Evolutionary conservation across 2,113 vertebrate genomes (phyloP), one percentile per base, ranked within the genome.

Genomic region (Coptodon bakossiorum): DNA sequence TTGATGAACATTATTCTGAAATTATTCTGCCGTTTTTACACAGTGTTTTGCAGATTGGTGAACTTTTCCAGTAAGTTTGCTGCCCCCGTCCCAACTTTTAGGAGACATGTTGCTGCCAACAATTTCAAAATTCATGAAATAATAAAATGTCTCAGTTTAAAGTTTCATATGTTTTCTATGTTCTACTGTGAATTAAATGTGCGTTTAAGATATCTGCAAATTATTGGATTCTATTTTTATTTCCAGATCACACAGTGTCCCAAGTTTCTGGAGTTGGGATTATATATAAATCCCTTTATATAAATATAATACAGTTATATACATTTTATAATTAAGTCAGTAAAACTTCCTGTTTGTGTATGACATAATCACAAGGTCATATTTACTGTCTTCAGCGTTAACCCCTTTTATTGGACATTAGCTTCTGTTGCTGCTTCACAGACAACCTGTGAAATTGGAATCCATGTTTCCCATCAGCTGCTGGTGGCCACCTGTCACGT

Each of bases 391-490:
- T 66, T 80, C 83, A 82, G 52, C 73, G 24, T 71, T 71, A 59
- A 40, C 12, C 82, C 45, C 7, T 66, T 66, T 85, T 5, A 14
- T 71, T 34, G 82, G 22, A 80, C 43, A 40, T 54, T 40, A 68
- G 61, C 61, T 56, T 79, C 45, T 86, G 63, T 43, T 85, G n/a
- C 66, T 83, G 78, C 52, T 76, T 50, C 45, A 80, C 71, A 68
- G 50, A 85, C 61, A 83, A 89, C 83, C 52, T 86, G 86, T 92
- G 90, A 93, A 91, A 86, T 78, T 86, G 82, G 83, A 86, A 71
- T 93, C 90, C 76, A 82, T 19, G 73, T 90, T 91, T 88, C 83
- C 63, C 81, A 45, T 91, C 82, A 93, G 91, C 88, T 91, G 84
- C 87, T 34, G 38, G 48, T 66, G 80, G 48, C 79, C 85, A 71